Conservation (phyloP, 2,888 invertebrate genomes). For the Strigamia transsilvanica region DNA sequence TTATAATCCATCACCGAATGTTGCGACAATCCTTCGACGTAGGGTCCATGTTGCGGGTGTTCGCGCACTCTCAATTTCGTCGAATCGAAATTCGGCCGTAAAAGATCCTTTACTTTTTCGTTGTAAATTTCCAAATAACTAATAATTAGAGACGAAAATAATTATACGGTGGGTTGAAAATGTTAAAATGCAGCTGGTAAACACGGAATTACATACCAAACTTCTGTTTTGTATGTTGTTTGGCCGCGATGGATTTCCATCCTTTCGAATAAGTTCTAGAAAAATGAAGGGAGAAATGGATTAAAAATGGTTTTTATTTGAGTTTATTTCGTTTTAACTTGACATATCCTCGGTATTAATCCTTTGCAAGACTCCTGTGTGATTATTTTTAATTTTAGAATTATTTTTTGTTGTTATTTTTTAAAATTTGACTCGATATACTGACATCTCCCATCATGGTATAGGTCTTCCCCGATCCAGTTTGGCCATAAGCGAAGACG, state of each 20-base stretch:
- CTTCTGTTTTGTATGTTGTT: conserved; percentile 84
- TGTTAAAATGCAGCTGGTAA: conserved; percentile 3
- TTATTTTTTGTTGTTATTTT: background rate
- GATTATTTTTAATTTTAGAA: conserved; percentile 57
- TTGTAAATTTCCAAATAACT: conserved; percentile 88
- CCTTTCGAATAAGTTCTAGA: conserved; percentile 71
- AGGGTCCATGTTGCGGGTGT: conserved; percentile 81
- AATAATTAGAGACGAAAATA: background rate
- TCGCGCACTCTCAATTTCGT: conserved; percentile 80
- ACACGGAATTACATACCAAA: background rate
- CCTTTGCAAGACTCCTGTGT: conserved; percentile 77
- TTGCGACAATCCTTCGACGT: conserved; percentile 82
- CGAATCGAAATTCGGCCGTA: conserved; percentile 59
- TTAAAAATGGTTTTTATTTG: no score
- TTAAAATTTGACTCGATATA: conserved; percentile 56
- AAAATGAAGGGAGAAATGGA: conserved; percentile 68
- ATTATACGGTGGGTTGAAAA: background rate
- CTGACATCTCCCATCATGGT: conserved; percentile 86
- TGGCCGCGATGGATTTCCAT: conserved; percentile 81
- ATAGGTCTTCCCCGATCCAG: conserved; percentile 89
- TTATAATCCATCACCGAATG: conserved; percentile 86
- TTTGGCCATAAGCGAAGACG: conserved; percentile 91
- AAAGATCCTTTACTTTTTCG: conserved; percentile 73
- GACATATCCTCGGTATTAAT: conserved; percentile 84
- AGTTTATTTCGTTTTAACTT: conserved; percentile 63